Evolutionary conservation across 2,888 invertebrate genomes (phyloP), one percentile per base, ranked within the genome.

Genomic region (Pyrrhia umbra): DNA sequence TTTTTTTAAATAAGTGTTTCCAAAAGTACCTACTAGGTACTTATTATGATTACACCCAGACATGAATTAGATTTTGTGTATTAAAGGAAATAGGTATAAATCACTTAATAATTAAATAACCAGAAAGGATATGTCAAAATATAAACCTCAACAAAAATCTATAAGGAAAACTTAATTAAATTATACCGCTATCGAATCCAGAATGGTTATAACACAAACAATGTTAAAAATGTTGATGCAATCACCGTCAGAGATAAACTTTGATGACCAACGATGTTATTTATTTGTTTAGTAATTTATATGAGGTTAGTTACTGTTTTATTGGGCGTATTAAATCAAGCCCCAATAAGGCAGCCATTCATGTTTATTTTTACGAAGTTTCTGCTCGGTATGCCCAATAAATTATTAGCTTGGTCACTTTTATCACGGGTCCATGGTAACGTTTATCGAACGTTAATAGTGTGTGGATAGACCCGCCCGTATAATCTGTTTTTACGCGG

Each of bases 241-340:
- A 83, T 81, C 83, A 77, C 81, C 73, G 63, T 68, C 80, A 65
- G 68, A 80, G 84, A 90, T 91, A 90, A 90, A 92, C 84, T 93
- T 92, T 94, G 94, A 94, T 92, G 92, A 88, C 91, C 93, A 91
- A 80, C 79, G 86, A 88, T 88, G 93, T 95, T 94, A 94, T 95
- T 94, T 95, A 95, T 95, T 94, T 94, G 94, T 93, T 94, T 90
- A 93, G 91, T 94, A 95, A 94, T 95, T 94, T 95, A 95, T 95
- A 93, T 94, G 93, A 92, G 93, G 94, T 94, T 94, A 93, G 94
- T 94, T 93, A 94, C 94, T 92, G 94, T 94, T 95, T 95, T 95
- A 95, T 95, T 94, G 89, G 85, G 83, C 84, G 90, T 91, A 94
- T 94, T 95, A 95, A 95, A 95, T 95, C 95, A 95, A 92, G 93